Evolutionary conservation across 2,797 vertebrate genomes (phyloP).

Genomic region (Phoebastria nigripes): DNA sequence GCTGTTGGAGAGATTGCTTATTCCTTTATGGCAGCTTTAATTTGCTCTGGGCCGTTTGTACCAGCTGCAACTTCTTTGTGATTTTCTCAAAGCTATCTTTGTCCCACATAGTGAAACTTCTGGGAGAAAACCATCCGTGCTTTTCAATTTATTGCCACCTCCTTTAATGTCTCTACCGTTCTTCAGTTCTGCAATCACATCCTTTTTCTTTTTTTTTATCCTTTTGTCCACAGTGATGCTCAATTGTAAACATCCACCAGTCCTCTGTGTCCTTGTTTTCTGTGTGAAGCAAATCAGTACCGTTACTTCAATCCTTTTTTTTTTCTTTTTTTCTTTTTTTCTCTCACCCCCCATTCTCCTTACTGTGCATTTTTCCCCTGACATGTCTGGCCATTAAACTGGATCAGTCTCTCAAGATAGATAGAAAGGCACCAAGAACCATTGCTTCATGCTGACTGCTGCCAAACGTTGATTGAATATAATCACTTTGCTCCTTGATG

Average conservation of each 20-base stretch:
- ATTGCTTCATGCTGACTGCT: neutral
- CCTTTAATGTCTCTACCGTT: neutral
- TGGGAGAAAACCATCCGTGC: neutral
- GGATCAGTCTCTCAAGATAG: neutral
- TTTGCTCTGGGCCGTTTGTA: neutral
- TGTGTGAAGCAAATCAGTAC: neutral
- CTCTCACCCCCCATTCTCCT: neutral
- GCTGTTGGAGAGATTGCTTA: neutral
- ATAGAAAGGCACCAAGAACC: neutral
- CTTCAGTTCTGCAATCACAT: neutral
- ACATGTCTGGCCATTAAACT: neutral
- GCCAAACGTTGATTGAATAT: neutral
- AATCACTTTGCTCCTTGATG: neutral
- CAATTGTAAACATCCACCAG: neutral
- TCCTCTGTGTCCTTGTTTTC: neutral
- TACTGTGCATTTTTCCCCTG: neutral
- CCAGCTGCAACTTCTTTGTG: neutral
- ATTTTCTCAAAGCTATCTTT: neutral
- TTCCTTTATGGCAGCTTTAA: neutral
- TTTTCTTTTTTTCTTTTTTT: too few relatives aligned
- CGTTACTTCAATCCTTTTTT: neutral
- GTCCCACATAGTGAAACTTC: neutral
- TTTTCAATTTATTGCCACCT: neutral
- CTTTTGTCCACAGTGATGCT: neutral
- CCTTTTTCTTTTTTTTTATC: neutral